phyloP scores from a whole-genome alignment of 2,888 invertebrate genomes.

The Chromoteleia sp. region DNA sequence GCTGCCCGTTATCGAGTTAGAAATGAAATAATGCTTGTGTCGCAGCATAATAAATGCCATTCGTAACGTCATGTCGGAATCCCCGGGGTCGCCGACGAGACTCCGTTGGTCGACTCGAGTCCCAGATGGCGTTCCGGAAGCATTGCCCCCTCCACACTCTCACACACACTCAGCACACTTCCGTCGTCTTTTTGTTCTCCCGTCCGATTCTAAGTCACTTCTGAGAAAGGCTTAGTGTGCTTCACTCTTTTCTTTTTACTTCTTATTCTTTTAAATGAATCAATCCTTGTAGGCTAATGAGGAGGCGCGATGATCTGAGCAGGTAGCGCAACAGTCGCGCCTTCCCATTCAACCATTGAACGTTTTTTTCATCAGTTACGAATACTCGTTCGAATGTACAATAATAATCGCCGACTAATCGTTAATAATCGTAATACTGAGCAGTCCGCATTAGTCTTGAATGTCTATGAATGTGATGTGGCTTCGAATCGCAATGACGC shows the following conservation, averaged over 20 bases:
- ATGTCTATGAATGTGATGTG: constrained; percentile 67
- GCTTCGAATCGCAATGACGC: constrained; percentile 67
- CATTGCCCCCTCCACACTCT: constrained; percentile 45
- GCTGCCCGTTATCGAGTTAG: constrained; percentile 51
- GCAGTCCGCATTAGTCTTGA: constrained; percentile 74
- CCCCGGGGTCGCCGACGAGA: constrained; percentile 12
- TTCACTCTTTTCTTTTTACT: constrained; percentile 25
- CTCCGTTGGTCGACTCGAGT: constrained; percentile 27
- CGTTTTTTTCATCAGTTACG: constrained; percentile 36
- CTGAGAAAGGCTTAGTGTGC: constrained; percentile 77
- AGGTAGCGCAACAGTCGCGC: constrained; percentile 14
- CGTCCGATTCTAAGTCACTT: constrained; percentile 70
- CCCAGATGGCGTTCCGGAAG: constrained; percentile 29
- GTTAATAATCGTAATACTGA: constrained; percentile 74
- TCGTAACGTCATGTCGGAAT: constrained; percentile 51
- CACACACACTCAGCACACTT: constrained; percentile 71
- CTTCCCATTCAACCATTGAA: constrained; percentile 39
- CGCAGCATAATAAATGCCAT: constrained; percentile 65
- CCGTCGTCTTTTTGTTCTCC: constrained; percentile 71
- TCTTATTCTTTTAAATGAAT: constrained; percentile 63
- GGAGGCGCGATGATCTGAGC: constrained; percentile 14
- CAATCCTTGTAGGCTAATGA: constrained; percentile 75
- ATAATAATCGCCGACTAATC: constrained; percentile 60
- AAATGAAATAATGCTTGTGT: constrained; percentile 52
- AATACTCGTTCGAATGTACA: constrained; percentile 60